Evolutionary conservation across 2,888 invertebrate species (phyloP).

Genomic region (Phorcus lineatus): DNA sequence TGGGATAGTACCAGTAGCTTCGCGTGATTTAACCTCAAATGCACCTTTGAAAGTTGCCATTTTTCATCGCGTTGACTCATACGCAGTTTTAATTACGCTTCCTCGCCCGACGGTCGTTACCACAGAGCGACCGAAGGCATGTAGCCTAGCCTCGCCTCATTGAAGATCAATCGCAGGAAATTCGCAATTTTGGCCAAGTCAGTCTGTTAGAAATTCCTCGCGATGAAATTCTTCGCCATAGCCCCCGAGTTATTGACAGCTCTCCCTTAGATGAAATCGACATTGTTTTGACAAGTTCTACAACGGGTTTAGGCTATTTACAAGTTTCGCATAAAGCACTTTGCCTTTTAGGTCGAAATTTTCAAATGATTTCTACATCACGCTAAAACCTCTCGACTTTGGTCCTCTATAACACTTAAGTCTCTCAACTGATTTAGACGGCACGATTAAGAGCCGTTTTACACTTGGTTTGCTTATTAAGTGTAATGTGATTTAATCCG

Average conservation of each 20-base stretch:
- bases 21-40: constrained; percentile 11
- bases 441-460: not conserved
- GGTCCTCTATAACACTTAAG: not conserved
- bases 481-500: constrained; percentile 7
- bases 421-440: not conserved
- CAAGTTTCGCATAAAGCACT: not conserved
- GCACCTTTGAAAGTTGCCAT: constrained; percentile 11
- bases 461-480: not conserved
- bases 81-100: not conserved
- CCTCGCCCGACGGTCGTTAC: not conserved
- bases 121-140: not conserved
- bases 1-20: not conserved
- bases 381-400: not conserved
- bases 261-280: constrained; percentile 6
- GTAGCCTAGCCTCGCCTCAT: not conserved
- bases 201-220: constrained; percentile 3
- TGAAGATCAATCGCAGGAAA: constrained; percentile 12
- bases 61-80: constrained; percentile 10
- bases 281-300: constrained; percentile 7
- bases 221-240: not conserved
- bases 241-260: constrained; percentile 10
- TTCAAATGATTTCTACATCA: not conserved
- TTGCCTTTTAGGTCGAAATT: not conserved
- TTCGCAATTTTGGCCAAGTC: constrained; percentile 15
- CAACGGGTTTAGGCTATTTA: not conserved